Evolutionary conservation across 2,888 invertebrate species (phyloP).

Genomic region (Eilema sororculum): DNA sequence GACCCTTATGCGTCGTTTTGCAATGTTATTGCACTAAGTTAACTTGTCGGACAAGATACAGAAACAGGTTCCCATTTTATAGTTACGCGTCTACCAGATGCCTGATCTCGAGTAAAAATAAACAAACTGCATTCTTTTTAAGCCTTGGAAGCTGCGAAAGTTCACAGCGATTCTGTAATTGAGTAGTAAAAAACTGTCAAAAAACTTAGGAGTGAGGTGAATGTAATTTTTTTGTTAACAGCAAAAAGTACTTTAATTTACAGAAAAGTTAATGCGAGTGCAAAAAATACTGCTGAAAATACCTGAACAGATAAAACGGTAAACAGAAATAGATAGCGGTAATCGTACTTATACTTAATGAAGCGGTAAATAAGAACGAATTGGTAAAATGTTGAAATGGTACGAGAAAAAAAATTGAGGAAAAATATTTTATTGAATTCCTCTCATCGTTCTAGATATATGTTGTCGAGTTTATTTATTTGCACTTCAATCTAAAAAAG

Average conservation of each 20-base stretch:
- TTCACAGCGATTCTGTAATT: constrained; percentile 22
- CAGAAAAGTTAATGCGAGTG: constrained; percentile 20
- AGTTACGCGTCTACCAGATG: not conserved
- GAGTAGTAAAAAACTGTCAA: constrained; percentile 16
- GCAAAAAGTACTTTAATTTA: constrained; percentile 38
- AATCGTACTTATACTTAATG: constrained; percentile 22
- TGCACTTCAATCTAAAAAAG: not conserved
- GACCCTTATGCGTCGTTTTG: not conserved
- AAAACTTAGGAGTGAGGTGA: constrained; percentile 24
- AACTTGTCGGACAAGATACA: constrained; percentile 4
- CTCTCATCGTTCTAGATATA: not conserved
- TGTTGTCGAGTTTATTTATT: not conserved
- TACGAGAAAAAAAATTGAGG: constrained; percentile 3
- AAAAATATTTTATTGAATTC: not conserved
- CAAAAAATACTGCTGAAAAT: constrained; percentile 24
- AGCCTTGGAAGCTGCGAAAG: constrained; percentile 8
- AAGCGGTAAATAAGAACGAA: constrained; percentile 34
- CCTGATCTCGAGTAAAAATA: constrained; percentile 7
- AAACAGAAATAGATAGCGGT: constrained; percentile 27
- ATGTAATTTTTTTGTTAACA: constrained; percentile 29
- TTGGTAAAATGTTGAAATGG: constrained; percentile 19
- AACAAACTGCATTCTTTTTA: constrained; percentile 8
- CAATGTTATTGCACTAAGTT: constrained; percentile 9
- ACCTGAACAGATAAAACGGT: constrained; percentile 25
- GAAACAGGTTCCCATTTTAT: constrained; percentile 2